A percentile compares a stretch with the other conserved stretches of the same genome.
phyloP scores from a whole-genome alignment of 2,113 vertebrate species.

The Dicerorhinus sumatrensis region DNA sequence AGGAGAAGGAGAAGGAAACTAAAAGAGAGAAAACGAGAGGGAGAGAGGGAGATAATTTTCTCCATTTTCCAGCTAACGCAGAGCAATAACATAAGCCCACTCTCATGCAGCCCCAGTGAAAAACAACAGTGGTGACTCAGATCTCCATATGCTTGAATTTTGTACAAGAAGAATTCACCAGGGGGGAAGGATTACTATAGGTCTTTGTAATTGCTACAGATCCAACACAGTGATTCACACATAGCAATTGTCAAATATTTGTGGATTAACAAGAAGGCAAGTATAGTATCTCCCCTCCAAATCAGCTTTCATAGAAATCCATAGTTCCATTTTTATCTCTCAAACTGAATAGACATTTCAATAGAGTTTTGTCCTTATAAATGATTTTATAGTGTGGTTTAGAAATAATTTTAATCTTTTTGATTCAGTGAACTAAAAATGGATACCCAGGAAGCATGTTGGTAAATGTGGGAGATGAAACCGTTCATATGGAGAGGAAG shows the following conservation, averaged over 20 bases:
- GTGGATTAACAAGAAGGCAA: conserved; percentile 2
- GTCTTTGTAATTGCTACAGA: not conserved
- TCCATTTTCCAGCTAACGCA: not conserved
- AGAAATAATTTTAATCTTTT: conserved; percentile 37
- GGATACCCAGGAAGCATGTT: not conserved
- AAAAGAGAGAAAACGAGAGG: not conserved
- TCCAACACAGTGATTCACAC: not conserved
- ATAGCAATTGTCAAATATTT: not conserved
- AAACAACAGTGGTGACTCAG: not conserved
- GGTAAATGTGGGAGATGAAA: not conserved
- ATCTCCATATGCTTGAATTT: not conserved
- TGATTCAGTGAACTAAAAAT: conserved; percentile 7
- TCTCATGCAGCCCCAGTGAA: not conserved
- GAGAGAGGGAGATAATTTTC: not conserved
- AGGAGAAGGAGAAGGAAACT: not conserved
- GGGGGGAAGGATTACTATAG: not conserved
- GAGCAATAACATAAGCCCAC: not conserved
- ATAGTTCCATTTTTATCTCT: not conserved
- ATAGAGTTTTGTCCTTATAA: not conserved
- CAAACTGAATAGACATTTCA: not conserved
- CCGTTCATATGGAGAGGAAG: not conserved
- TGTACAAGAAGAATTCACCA: not conserved
- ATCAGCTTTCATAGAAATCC: not conserved
- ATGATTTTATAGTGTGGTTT: not conserved
- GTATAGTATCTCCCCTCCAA: not conserved